Percentiles rank a stretch among this genome's conserved stretches.
These are phyloP conservation scores for Embiotoca jacksoni DNA, from an alignment of 2,113 vertebrate genomes.

Conservation along the genomic window DNA sequence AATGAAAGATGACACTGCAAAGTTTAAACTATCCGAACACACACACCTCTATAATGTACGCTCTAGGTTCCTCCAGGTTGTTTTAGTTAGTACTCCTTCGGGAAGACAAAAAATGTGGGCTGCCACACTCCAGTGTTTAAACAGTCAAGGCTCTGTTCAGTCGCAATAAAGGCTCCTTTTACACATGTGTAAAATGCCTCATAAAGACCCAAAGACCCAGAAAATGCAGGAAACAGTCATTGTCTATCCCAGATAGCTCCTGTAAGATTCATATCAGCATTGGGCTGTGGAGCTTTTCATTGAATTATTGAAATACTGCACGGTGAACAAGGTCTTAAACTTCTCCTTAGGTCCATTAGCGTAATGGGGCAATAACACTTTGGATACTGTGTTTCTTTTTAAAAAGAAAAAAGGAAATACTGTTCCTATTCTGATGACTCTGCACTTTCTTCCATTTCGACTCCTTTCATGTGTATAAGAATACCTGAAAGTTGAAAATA, in stretches of 20 bases:
- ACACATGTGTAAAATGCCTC: conserved; percentile 73
- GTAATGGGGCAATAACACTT: conserved; percentile 62
- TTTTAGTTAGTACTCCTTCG: conserved; percentile 25
- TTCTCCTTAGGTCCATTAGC: conserved; percentile 57
- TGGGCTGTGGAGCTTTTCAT: conserved; percentile 60
- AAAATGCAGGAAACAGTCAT: conserved; percentile 56
- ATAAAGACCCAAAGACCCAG: conserved; percentile 73
- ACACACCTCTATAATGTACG: not conserved
- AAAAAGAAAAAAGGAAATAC: conserved; percentile 9
- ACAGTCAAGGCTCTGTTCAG: conserved; percentile 48
- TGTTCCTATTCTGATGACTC: conserved; percentile 39
- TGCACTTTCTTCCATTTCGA: conserved; percentile 50
- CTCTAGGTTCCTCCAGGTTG: conserved; percentile 20
- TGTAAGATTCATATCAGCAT: conserved; percentile 45
- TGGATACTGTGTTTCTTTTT: conserved; percentile 35
- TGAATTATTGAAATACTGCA: conserved; percentile 64
- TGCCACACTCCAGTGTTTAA: conserved; percentile 42
- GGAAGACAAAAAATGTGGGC: not conserved
- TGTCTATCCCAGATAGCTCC: conserved; percentile 49
- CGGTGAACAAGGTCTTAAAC: conserved; percentile 58
- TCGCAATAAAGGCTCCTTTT: conserved; percentile 62
- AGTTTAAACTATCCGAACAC: not conserved
- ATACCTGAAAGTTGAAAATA: conserved; percentile 58
- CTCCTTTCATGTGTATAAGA: conserved; percentile 54
- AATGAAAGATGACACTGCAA: not conserved